Percentiles rank a stretch among this genome's conserved stretches.
Evolutionary conservation across 2,113 vertebrate genomes (phyloP).

Genomic region (Odontesthes bonariensis): DNA sequence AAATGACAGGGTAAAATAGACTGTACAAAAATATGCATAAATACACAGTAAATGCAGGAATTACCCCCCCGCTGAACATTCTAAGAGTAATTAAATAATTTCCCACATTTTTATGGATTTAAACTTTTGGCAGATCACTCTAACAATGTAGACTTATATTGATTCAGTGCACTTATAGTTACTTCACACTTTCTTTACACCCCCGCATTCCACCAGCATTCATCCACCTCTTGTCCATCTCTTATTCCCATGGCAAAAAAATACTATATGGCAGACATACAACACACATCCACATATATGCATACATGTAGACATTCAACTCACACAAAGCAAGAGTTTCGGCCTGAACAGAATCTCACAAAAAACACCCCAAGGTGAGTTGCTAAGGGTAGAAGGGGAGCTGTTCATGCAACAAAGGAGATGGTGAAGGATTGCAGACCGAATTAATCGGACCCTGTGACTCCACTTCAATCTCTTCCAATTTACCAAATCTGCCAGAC

Average conservation of each 20-base stretch:
- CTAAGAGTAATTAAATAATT: conserved; percentile 16
- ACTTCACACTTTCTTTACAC: conserved; percentile 56
- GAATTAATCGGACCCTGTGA: conserved; percentile 96
- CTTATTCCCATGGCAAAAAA: conserved; percentile 1
- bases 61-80: conserved; percentile 10
- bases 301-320: background rate
- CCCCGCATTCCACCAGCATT: conserved; percentile 48
- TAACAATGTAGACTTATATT: conserved; percentile 57
- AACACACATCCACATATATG: background rate
- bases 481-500: conserved; percentile 97
- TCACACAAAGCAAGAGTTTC: background rate
- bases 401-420: conserved; percentile 3
- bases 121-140: conserved; percentile 38
- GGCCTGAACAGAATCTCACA: conserved; percentile 36
- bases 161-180: conserved; percentile 57
- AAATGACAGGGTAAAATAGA: conserved; percentile 58
- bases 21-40: conserved; percentile 34
- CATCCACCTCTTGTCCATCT: conserved; percentile 52
- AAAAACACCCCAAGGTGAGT: conserved; percentile 44
- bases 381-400: conserved; percentile 16
- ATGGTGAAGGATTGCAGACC: conserved; percentile 77
- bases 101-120: conserved; percentile 23
- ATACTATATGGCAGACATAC: conserved; percentile 12
- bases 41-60: conserved; percentile 39
- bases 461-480: conserved; percentile 93